Base-by-base conservation (phyloP, 2,888 invertebrate genomes). In the Microplitis manilae region DNA sequence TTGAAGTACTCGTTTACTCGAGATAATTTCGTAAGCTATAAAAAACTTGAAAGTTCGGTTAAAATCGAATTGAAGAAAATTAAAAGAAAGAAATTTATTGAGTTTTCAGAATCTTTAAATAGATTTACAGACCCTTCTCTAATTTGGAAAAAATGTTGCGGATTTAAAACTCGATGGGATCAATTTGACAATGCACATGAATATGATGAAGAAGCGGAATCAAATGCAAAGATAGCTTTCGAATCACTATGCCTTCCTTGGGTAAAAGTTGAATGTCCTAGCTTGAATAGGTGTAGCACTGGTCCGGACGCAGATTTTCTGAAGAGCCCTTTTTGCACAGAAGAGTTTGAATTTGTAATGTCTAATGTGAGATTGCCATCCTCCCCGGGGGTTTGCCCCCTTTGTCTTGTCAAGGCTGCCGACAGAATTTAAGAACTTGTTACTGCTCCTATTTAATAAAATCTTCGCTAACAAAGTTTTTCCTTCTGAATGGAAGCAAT, bases 71-170 rank as follows among this genome's bases (percentile, higher is more conserved):
- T 75, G 4, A 71, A 41, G 62, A 75, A 64, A 39, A 72, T 60
- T 60, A 76, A 78, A 38, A 73, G n/a, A 20, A 40, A 64, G 41
- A 40, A 39, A 15, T 76, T 76, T 69, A 67, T 50, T 2, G 64
- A 59, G 9, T 76, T 78, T 65, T 76, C 15, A 69, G 76, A 71
- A 20, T 20, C 1, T 69, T 72, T 61, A 59, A 41, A 65, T 13
- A 76, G 59, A 38, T 67, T 62, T 39, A 65, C 69, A 0, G 70
- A 60, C 38, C 69, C 72, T 9, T 62, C 69, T 0, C 76, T 73
- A 5, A 76, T 78, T 40, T 78, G 78, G 75, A 40, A 20, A 0
- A 78, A 75, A 60, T 20, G 75, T 6, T 73, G 64, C n/a, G 64
- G 64, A 2, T 78, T 78, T 69, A 76, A 78, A 50, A 76, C 73